Base-by-base conservation (phyloP, 2,113 vertebrate genomes). In the Canis aureus region DNA sequence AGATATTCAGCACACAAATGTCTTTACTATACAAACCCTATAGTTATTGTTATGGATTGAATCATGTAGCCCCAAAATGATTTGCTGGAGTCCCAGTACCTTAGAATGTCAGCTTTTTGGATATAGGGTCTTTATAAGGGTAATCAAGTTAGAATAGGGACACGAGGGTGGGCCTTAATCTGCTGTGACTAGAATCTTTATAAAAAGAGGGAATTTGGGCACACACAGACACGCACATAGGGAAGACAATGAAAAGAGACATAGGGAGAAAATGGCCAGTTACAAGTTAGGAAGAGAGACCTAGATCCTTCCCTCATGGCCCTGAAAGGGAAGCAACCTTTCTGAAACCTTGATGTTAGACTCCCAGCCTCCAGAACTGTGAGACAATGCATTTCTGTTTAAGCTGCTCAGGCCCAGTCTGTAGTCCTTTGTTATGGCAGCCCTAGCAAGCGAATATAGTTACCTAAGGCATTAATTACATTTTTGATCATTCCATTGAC, bases 251-350 rank as follows among this genome's bases (percentile, higher is more conserved):
- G 1, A 25, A 11, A 35, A 25, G 53, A 51, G 35, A 49, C 9
- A 5, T 6, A 17, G 49, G 53, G 16, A 43, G 19, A 20, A 22
- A 15, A 74, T 0, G 2, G 0, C 20, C 23, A 5, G 19, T 17
- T 13, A 10, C 11, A 32, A 20, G 25, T 51, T 11, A 19, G 20
- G n/a, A 3, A 22, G 8, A 74, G 22, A n/a, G 22, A 0, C 13
- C 9, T 25, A 3, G 9, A 43, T 4, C 11, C 8, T 80, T 13
- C 29, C 25, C 29, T 57, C 2, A 1, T 1, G 9, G 25, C 0
- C 1, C 0, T n/a, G 32, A 51, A 73, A 38, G 92, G 35, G 74
- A 67, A 62, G n/a, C 51, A 53, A 13, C 38, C 19, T 51, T 43
- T 10, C 17, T 4, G 3, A 11, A 6, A 32, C 3, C 9, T 23